These are phyloP conservation scores for Caenorhabditis panamensis DNA, from an alignment of 2,888 invertebrate genomes.

Conservation along the genomic window DNA sequence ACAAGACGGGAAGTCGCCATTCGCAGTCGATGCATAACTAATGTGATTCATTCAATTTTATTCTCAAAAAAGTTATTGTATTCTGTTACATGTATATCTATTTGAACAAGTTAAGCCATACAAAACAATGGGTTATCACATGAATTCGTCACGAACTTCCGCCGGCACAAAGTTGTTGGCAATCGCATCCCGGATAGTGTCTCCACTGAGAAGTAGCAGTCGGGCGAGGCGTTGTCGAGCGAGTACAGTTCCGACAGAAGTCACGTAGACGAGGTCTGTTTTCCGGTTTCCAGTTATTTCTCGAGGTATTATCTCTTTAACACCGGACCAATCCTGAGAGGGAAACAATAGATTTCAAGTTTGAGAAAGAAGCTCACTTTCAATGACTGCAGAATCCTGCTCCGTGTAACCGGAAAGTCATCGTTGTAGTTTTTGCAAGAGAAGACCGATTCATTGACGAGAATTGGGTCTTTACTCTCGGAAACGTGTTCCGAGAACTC, in stretches of 20 bases:
- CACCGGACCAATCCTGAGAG: conserved; percentile 64
- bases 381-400: conserved; percentile 42
- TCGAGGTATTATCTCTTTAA: conserved; percentile 55
- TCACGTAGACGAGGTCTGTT: conserved; percentile 57
- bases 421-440: conserved; percentile 51
- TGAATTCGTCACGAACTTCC: conserved; percentile 60
- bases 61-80: too few relatives aligned
- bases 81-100: too few relatives aligned
- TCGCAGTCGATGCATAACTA: conserved; percentile 51
- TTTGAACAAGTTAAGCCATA: too few relatives aligned
- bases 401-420: conserved; percentile 33
- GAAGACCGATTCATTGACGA: conserved; percentile 61
- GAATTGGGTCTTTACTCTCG: conserved; percentile 62
- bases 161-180: conserved; percentile 47
- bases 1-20: conserved; percentile 54
- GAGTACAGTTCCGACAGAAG: conserved; percentile 60
- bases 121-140: too few relatives aligned
- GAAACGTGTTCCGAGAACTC: conserved; percentile 11
- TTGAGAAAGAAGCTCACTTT: conserved; percentile 42
- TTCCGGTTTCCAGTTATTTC: conserved; percentile 49
- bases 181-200: conserved; percentile 57
- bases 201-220: conserved; percentile 59
- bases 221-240: conserved; percentile 61
- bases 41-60: not conserved
- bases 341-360: not conserved